Percentiles rank a stretch among this genome's conserved stretches.
These are phyloP conservation scores for Akabosia matsudoensis DNA, from an alignment of 1,140 invertebrate species.

Conservation along the genomic window DNA sequence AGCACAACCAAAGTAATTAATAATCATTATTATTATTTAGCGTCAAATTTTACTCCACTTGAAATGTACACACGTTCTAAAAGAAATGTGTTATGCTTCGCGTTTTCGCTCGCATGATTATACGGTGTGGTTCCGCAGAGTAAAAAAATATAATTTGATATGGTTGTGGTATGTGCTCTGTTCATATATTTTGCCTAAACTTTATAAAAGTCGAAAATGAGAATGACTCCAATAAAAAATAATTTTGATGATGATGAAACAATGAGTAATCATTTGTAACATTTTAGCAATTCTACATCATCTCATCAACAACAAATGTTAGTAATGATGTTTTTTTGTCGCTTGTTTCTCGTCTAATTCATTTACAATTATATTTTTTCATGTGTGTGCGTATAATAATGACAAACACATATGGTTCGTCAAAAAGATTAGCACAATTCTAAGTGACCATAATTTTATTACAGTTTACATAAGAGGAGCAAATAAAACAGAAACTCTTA, in stretches of 20 bases:
- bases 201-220: neutral
- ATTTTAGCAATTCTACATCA: constrained; percentile 7
- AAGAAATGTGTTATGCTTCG: neutral
- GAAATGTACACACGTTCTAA: constrained; percentile 3
- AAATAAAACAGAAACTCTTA: neutral
- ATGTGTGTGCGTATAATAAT: neutral
- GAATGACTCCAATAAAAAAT: neutral
- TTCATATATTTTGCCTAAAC: neutral
- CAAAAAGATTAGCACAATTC: neutral
- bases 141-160: constrained; percentile 13
- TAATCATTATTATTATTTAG: constrained; percentile 13
- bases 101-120: neutral
- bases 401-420: neutral
- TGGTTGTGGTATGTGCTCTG: neutral
- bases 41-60: constrained; percentile 1
- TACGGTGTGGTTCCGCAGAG: constrained; percentile 9
- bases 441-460: neutral
- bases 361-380: neutral
- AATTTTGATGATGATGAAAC: constrained; percentile 11
- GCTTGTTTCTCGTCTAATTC: neutral
- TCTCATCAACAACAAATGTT: neutral
- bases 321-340: neutral
- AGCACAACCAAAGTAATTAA: constrained; percentile 3
- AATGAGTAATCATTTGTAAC: constrained; percentile 23
- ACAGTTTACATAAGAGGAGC: neutral